Evolutionary conservation across 2,797 vertebrate species (phyloP), one percentile per base, ranked within the genome.

Genomic region (Borostomias antarcticus): DNA sequence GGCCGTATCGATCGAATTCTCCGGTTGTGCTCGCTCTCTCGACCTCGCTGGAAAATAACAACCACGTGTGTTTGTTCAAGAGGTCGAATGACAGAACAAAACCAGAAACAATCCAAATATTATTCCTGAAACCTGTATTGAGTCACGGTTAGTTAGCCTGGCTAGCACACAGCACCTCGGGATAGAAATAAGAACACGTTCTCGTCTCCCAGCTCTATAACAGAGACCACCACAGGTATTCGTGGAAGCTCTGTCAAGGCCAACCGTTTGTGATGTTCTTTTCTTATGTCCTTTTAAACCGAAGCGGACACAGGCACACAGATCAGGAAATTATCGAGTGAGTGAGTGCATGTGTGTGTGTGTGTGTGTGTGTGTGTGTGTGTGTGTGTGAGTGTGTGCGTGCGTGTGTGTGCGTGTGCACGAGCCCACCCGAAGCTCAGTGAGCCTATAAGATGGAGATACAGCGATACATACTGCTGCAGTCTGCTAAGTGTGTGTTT

Each of bases 351-450:
- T 43, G 35, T 40, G 58, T 47, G 35, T 45, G 3, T 53, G 17
- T 54, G 6, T 56, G 40, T 69, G 30, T 52, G 51, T 62, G 25
- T 17, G 30, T 65, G 25, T 2, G 8, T 37, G 35, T 28, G 29
- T 58, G 47, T 48, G 17, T 64, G 51, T 70, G 58, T 66, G 28
- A 57, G 51, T 25, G 63, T 63, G 54, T 67, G 68, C 45, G n/a
- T 58, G 53, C 47, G 58, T 60, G 56, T 9, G 26, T 29, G 37
- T 62, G 40, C 62, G 66, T 68, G 33, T 37, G 30, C n/a, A n/a
- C n/a, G n/a, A n/a, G n/a, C n/a, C n/a, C n/a, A n/a, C 37, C 13
- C 7, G 15, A 11, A 40, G 37, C 37, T 11, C 11, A 40, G 37
- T 11, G 37, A 40, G n/a, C n/a, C n/a, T 40, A 15, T 40, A 40